Base-by-base conservation (phyloP, 2,113 vertebrate genomes). In the Mirza zaza region DNA sequence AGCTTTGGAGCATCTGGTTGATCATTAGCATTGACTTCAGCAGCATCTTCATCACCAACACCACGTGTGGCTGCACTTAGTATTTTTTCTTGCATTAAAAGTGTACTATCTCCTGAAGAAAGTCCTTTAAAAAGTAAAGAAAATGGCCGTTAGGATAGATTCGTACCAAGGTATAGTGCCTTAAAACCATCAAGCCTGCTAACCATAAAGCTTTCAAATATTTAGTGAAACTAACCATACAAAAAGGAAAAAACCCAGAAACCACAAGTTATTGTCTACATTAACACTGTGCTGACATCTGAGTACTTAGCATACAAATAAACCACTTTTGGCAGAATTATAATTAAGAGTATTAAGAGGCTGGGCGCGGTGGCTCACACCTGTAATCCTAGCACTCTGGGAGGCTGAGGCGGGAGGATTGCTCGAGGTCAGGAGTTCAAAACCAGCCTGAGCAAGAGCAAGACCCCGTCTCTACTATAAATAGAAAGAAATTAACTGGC, bases 1-100 rank as follows among this genome's bases (percentile, higher is more conserved):
- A 95, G 96, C 0, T 95, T 96, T 21, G 97, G 96, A 42, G 98
- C 97, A 80, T 97, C 98, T 17, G 94, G 96, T 1, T 98, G 96
- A 32, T 95, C 92, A 9, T 96, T 97, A 23, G 98, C 97, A 52
- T 97, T 97, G 32, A 94, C 76, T 94, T 97, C 97, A 20, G 97
- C 91, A 92, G 87, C 27, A 27, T 67, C 96, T 91, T 97, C 96
- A 48, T 79, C 95, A 83, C 11, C 86, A 17, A 63, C 61, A 45
- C 95, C 94, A 61, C 75, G 86, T 13, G 68, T 27, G 61, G 89
- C 77, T 91, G 81, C 48, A 95, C 84, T 34, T 8, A 61, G 10
- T 75, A 39, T 79, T 52, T 91, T 95, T 95, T 98, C 98, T 55
- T 98, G 98, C 89, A 93, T 97, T 87, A 95, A 93, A 27, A 48